phyloP scores from a whole-genome alignment of 2,888 invertebrate species.

The Epistrophe grossulariae region DNA sequence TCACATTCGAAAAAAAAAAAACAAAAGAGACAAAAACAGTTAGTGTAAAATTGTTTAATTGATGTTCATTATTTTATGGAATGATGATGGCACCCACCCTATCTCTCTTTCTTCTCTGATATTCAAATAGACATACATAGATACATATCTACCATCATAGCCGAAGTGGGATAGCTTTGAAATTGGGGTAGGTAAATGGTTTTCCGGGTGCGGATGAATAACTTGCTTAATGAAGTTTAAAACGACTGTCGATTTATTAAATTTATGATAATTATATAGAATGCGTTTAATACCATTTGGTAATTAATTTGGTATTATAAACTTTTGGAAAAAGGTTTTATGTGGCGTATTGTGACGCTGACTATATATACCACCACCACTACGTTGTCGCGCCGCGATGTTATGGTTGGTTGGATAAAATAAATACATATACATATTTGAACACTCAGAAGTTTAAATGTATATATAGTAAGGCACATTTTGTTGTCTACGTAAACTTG shows the following conservation, averaged over 20 bases:
- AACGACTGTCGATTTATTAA: slow-evolving; percentile 74
- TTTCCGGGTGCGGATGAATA: slow-evolving; percentile 71
- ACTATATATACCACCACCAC: not conserved
- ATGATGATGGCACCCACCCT: not conserved
- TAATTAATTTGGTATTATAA: slow-evolving; percentile 71
- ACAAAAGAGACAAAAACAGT: slow-evolving; percentile 35
- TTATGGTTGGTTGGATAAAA: not conserved
- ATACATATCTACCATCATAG: not conserved
- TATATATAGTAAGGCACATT: not conserved
- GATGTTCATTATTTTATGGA: slow-evolving; percentile 48
- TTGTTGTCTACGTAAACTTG: not conserved
- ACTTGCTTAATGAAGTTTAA: slow-evolving; percentile 75
- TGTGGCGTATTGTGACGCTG: not conserved
- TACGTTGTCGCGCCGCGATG: not conserved
- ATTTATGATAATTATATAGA: slow-evolving; percentile 74
- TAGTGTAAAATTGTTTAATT: slow-evolving; percentile 53
- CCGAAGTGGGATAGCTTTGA: not conserved
- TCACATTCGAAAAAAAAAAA: slow-evolving; percentile 27
- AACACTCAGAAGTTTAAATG: not conserved
- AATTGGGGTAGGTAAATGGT: slow-evolving; percentile 55
- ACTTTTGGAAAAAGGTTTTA: slow-evolving; percentile 28
- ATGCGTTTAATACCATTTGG: slow-evolving; percentile 69
- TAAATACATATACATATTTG: slow-evolving; percentile 9
- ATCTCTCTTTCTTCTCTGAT: not conserved
- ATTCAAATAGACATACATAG: not conserved